Conservation (phyloP, 1,140 invertebrate genomes). For the Melitaea cinxia region DNA sequence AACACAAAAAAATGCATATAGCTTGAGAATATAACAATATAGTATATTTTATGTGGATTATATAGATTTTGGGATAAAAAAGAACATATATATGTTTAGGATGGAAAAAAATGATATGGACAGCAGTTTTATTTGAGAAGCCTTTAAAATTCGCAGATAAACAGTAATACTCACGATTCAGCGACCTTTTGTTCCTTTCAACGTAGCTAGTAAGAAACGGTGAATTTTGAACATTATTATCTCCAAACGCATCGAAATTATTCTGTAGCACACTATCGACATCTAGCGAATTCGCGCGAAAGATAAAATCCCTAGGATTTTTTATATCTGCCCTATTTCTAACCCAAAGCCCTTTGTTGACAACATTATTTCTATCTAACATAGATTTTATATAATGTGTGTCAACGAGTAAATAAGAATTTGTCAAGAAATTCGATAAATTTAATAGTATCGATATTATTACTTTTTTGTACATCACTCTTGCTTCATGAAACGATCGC, state of each 20-base stretch:
- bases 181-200: slow-evolving; percentile 54
- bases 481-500: slow-evolving; percentile 17
- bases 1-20: no score
- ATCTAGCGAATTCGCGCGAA: slow-evolving; percentile 54
- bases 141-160: not conserved
- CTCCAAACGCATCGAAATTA: slow-evolving; percentile 51
- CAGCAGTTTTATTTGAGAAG: not conserved
- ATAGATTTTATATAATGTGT: slow-evolving; percentile 50
- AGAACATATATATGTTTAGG: no score
- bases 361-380: slow-evolving; percentile 61
- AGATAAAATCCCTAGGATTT: slow-evolving; percentile 50
- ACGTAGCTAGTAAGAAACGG: slow-evolving; percentile 49
- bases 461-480: slow-evolving; percentile 47
- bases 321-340: slow-evolving; percentile 41
- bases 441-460: slow-evolving; percentile 43
- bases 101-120: no score
- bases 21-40: no score
- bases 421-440: slow-evolving; percentile 23
- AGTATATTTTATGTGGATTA: no score
- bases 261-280: slow-evolving; percentile 52
- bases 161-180: slow-evolving; percentile 45
- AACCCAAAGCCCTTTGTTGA: slow-evolving; percentile 68
- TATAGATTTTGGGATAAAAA: no score
- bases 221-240: slow-evolving; percentile 42
- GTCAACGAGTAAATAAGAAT: slow-evolving; percentile 41